Conservation (phyloP, 1,140 invertebrate genomes). For the Drosophila pruinosa region DNA sequence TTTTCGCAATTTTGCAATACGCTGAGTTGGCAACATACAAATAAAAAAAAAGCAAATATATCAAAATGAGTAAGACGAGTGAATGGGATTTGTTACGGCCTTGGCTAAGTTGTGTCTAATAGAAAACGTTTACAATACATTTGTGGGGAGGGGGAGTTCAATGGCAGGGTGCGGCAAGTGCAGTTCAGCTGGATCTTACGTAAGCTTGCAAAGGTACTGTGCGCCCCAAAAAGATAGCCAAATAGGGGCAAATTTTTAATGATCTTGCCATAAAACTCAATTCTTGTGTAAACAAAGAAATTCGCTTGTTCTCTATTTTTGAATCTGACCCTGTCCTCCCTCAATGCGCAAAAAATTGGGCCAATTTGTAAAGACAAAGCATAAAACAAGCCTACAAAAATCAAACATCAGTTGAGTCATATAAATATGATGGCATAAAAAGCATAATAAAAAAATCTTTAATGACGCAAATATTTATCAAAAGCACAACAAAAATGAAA, state of each 20-base stretch:
- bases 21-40: constrained; percentile 23
- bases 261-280: constrained; percentile 24
- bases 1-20: constrained; percentile 58
- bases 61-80: constrained; percentile 46
- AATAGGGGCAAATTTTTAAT: constrained; percentile 61
- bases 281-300: constrained; percentile 44
- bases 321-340: constrained; percentile 47
- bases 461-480: constrained; percentile 39
- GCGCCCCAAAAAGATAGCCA: constrained; percentile 7
- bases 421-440: constrained; percentile 38
- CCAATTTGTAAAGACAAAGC: constrained; percentile 10
- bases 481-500: constrained; percentile 36
- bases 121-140: constrained; percentile 34
- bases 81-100: constrained; percentile 69
- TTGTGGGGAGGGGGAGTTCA: background rate
- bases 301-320: constrained; percentile 39
- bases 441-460: constrained; percentile 48
- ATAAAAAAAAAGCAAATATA: constrained; percentile 36
- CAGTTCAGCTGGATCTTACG: constrained; percentile 36
- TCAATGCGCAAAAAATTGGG: constrained; percentile 41
- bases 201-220: constrained; percentile 23
- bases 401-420: constrained; percentile 20
- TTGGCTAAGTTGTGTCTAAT: constrained; percentile 46
- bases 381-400: constrained; percentile 12
- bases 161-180: constrained; percentile 10